Conservation (phyloP, 2,888 invertebrate genomes). For the Scrobipalpa atriplicella region DNA sequence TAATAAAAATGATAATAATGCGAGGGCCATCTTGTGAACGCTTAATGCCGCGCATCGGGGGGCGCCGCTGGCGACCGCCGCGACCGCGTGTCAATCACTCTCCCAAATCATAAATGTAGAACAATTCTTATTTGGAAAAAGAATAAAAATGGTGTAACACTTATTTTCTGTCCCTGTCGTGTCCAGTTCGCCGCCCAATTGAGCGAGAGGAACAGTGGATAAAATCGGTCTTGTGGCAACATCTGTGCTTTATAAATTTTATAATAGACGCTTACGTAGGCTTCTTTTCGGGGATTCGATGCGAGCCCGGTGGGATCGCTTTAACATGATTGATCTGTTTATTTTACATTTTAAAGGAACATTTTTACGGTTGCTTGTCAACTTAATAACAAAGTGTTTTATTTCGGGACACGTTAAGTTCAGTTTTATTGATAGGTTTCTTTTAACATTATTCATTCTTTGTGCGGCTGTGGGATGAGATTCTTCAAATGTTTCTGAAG, state of each 20-base stretch:
- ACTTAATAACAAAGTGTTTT: constrained; percentile 83
- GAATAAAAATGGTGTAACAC: constrained; percentile 74
- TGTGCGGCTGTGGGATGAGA: constrained; percentile 53
- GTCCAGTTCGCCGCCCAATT: constrained; percentile 40
- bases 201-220: constrained; percentile 61
- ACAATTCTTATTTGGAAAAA: constrained; percentile 80
- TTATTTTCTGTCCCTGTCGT: constrained; percentile 66
- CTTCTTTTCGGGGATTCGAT: constrained; percentile 79
- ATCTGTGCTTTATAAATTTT: constrained; percentile 81
- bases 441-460: constrained; percentile 74
- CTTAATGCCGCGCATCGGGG: constrained; percentile 74
- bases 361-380: constrained; percentile 83
- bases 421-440: constrained; percentile 81
- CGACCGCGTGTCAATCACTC: constrained; percentile 82
- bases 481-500: constrained; percentile 51
- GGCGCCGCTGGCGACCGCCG: constrained; percentile 76
- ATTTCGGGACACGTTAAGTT: constrained; percentile 79
- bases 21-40: constrained; percentile 78
- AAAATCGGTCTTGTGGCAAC: constrained; percentile 76
- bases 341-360: constrained; percentile 83
- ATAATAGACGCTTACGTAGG: constrained; percentile 82
- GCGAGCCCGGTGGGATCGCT: constrained; percentile 80
- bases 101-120: constrained; percentile 77
- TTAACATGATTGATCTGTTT: constrained; percentile 83
- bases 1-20: constrained; percentile 81